Conservation (phyloP, 2,797 vertebrate genomes). For the Lates japonicus region DNA sequence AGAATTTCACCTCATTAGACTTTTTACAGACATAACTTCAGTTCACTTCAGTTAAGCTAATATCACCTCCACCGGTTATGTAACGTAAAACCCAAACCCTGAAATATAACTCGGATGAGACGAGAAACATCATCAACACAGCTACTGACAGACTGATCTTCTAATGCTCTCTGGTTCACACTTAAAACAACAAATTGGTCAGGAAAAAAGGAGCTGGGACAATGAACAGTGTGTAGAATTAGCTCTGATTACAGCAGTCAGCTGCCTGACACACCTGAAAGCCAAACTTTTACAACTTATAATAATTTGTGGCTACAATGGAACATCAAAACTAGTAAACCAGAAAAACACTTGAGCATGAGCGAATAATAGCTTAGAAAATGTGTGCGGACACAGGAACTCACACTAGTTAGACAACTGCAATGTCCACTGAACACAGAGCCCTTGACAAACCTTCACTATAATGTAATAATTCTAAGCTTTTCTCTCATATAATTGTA, state of each 20-base stretch:
- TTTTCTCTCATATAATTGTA: neutral
- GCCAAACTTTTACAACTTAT: neutral
- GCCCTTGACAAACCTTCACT: neutral
- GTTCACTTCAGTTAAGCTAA: neutral
- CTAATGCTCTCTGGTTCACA: slow-evolving; percentile 10
- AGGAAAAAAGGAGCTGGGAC: neutral
- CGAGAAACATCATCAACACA: slow-evolving; percentile 3
- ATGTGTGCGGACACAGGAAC: slow-evolving; percentile 18
- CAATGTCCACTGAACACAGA: slow-evolving; percentile 6
- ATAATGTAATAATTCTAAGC: slow-evolving; percentile 14
- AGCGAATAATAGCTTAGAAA: slow-evolving; percentile 26
- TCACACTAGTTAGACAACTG: slow-evolving; percentile 14
- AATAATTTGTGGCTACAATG: slow-evolving; percentile 12
- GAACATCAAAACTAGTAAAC: slow-evolving; percentile 33
- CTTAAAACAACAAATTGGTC: neutral
- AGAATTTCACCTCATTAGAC: slow-evolving; percentile 3
- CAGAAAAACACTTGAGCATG: slow-evolving; percentile 48
- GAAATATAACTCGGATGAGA: neutral
- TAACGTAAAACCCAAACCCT: slow-evolving; percentile 6
- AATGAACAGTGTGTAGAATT: neutral
- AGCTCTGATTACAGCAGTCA: neutral
- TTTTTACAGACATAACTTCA: neutral
- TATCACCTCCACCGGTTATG: neutral
- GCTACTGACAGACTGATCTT: neutral
- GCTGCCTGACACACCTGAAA: neutral